Evolutionary conservation across 2,888 invertebrate genomes (phyloP).

Genomic region (Lasioglossum pauxillum): DNA sequence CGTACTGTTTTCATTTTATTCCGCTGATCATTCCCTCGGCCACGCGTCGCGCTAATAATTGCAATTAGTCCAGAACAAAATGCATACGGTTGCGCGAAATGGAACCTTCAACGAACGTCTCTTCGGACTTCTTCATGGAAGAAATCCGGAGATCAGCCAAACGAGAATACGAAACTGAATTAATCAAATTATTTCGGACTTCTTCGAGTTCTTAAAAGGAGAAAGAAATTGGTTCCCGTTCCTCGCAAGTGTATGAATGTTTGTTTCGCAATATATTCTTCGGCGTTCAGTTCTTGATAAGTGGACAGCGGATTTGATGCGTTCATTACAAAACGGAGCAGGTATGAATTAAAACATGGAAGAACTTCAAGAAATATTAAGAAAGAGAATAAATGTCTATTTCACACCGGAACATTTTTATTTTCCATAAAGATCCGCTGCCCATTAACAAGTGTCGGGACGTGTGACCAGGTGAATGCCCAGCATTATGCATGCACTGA

Average conservation of each 20-base stretch:
- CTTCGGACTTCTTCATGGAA: neutral
- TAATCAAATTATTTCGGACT: neutral
- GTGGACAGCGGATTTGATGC: too few species aligned
- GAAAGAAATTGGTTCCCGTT: neutral
- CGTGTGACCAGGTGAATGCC: neutral
- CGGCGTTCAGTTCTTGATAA: neutral
- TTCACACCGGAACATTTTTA: too few species aligned
- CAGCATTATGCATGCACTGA: conserved; percentile 21
- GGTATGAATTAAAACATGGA: too few species aligned
- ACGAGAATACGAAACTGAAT: neutral
- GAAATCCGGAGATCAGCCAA: neutral
- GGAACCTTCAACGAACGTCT: neutral
- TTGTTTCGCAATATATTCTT: neutral
- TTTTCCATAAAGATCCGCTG: too few species aligned
- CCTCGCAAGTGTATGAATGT: neutral
- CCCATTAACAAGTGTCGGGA: neutral
- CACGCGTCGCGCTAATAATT: neutral
- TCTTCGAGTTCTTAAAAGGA: neutral
- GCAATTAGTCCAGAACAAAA: neutral
- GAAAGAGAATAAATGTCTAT: too few species aligned
- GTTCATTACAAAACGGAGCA: too few species aligned
- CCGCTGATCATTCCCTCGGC: neutral
- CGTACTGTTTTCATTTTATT: conserved; percentile 7
- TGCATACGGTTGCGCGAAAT: neutral
- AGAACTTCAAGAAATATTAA: too few species aligned